phyloP scores from a whole-genome alignment of 2,888 invertebrate species.

The Diplolepis rosae region DNA sequence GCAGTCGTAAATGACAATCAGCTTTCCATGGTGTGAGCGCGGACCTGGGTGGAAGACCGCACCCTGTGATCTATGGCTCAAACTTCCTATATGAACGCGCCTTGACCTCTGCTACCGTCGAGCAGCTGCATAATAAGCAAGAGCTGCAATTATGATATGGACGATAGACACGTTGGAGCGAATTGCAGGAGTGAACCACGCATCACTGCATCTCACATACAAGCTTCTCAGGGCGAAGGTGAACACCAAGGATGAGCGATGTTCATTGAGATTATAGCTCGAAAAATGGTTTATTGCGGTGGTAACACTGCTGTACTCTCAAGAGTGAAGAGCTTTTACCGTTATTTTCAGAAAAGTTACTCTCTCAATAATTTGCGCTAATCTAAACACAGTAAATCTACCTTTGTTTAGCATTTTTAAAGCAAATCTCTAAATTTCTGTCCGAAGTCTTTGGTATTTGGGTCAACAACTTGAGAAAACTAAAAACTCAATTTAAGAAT shows the following conservation, averaged over 20 bases:
- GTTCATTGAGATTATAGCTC: slow-evolving; percentile 67
- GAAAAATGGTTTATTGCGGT: slow-evolving; percentile 56
- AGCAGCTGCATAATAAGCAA: slow-evolving; percentile 65
- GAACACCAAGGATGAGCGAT: slow-evolving; percentile 57
- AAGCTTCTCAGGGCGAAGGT: slow-evolving; percentile 57
- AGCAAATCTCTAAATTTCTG: no score
- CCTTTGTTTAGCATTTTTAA: no score
- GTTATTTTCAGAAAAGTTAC: no score
- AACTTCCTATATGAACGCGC: slow-evolving; percentile 46
- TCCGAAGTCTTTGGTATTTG: no score
- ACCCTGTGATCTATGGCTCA: slow-evolving; percentile 60
- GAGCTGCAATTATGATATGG: slow-evolving; percentile 67
- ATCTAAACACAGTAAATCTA: no score
- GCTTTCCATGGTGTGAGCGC: slow-evolving; percentile 48
- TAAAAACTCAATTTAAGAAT: no score
- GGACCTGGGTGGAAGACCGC: slow-evolving; percentile 42
- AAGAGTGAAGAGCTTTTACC: slow-evolving; percentile 48
- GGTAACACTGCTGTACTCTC: slow-evolving; percentile 30
- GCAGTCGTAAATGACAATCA: slow-evolving; percentile 64
- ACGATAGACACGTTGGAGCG: slow-evolving; percentile 48
- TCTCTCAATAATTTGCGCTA: no score
- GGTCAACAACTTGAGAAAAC: no score
- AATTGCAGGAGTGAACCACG: slow-evolving; percentile 36
- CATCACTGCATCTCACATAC: slow-evolving; percentile 33
- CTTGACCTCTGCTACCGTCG: slow-evolving; percentile 60